phyloP scores from a whole-genome alignment of 2,797 vertebrate species.

The Fistularia tabacaria region DNA sequence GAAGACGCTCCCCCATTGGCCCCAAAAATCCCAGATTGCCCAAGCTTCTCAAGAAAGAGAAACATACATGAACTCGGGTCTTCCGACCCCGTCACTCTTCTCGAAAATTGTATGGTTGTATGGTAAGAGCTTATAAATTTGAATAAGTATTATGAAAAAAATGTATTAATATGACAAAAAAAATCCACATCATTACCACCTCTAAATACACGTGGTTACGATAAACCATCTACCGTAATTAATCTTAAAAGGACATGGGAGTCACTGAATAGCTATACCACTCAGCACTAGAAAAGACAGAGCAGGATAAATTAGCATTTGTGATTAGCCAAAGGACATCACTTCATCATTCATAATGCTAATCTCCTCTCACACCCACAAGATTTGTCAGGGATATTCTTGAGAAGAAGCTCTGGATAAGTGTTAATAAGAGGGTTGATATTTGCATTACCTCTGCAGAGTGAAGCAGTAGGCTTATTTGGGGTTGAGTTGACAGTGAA shows the following conservation, averaged over 20 bases:
- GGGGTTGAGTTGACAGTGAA: slow-evolving; percentile 32
- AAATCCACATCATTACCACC: neutral
- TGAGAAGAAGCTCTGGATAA: slow-evolving; percentile 22
- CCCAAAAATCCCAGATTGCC: too few relatives aligned
- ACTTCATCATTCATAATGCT: slow-evolving; percentile 62
- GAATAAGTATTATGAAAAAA: slow-evolving; percentile 6
- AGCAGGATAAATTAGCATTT: slow-evolving; percentile 71
- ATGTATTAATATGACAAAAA: neutral
- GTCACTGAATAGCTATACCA: slow-evolving; percentile 50
- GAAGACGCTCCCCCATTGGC: too few relatives aligned
- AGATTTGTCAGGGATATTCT: slow-evolving; percentile 39
- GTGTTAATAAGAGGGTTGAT: slow-evolving; percentile 27
- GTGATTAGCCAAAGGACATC: slow-evolving; percentile 67
- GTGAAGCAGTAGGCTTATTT: slow-evolving; percentile 23
- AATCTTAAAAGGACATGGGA: slow-evolving; percentile 49
- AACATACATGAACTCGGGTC: too few relatives aligned
- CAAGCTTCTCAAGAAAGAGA: neutral
- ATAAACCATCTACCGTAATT: slow-evolving; percentile 47
- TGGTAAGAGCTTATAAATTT: slow-evolving; percentile 12
- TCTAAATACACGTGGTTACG: slow-evolving; percentile 6
- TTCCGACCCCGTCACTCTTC: neutral
- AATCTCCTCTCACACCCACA: slow-evolving; percentile 52
- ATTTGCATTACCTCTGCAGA: slow-evolving; percentile 12
- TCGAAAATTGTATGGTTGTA: neutral
- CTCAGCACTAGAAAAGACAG: slow-evolving; percentile 57